These are phyloP conservation scores for Amiota communis DNA, from an alignment of 2,888 invertebrate genomes.

Conservation along the genomic window DNA sequence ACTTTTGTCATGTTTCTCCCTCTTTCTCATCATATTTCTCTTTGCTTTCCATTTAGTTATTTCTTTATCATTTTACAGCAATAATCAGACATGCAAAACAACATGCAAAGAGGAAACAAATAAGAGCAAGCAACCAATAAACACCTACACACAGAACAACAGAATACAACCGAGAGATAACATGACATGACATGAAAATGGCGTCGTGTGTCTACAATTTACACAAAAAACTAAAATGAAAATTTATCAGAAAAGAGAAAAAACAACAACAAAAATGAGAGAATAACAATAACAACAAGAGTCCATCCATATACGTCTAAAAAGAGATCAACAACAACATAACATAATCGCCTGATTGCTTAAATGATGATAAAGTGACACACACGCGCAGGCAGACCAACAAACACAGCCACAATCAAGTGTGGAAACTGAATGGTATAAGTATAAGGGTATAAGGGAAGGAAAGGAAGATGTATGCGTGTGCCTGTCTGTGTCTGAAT, in stretches of 20 bases:
- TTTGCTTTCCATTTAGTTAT: neutral
- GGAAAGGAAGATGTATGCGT: too few species aligned
- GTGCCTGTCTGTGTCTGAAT: too few species aligned
- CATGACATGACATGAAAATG: too few species aligned
- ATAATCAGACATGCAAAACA: neutral
- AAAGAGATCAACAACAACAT: neutral
- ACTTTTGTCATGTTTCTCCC: neutral
- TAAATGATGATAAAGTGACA: slow-evolving; percentile 1
- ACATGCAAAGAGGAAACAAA: neutral
- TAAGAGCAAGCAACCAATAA: neutral
- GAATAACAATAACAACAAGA: neutral
- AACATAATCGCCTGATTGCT: slow-evolving; percentile 6
- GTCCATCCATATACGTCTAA: neutral
- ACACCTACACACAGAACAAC: too few species aligned
- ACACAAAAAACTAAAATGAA: neutral
- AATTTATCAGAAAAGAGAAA: neutral
- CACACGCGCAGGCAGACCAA: neutral
- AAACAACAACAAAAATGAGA: neutral
- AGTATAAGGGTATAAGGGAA: too few species aligned
- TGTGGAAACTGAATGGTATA: too few species aligned
- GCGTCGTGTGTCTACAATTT: too few species aligned
- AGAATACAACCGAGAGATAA: too few species aligned
- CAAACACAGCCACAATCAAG: too few species aligned
- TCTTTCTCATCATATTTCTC: too few species aligned
- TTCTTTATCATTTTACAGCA: slow-evolving; percentile 3